Base-by-base conservation (phyloP, 2,113 vertebrate genomes). In the Mormyrus lacerda region DNA sequence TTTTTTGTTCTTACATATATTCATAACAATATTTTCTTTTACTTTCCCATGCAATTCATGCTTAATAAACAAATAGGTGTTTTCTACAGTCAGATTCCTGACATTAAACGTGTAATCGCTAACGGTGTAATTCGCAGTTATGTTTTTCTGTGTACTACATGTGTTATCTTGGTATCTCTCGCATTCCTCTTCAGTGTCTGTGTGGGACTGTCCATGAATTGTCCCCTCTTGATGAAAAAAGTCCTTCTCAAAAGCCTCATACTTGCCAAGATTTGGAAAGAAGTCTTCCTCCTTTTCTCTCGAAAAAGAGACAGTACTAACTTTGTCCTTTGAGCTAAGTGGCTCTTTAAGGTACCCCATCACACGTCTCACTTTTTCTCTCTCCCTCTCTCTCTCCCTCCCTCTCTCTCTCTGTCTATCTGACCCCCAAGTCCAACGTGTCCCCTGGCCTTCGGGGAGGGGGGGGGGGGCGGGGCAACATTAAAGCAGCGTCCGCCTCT, bases 1-100 rank as follows among this genome's bases (percentile, higher is more conserved):
- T 94, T 92, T 88, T 90, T 88, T 42, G 73, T 94, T 89, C 88
- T 94, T 94, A 87, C 90, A 92, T 92, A 94, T 94, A 93, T 93
- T 96, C 94, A 94, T 92, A 94, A 96, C 95, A 96, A 93, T 95
- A 93, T 91, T 95, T 93, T 87, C 93, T 91, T 89, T 92, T 92
- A 47, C 79, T 89, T 95, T 93, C 95, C 96, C 96, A 97, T 98
- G 96, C 97, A 97, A 95, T 93, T 96, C 97, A 97, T 97, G 96
- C 96, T 96, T 89, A 96, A 95, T 92, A 92, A 96, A 96, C 93
- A 48, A 93, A 92, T 92, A 53, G 27, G 48, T 50, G 24, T 51
- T 11, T 94, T 96, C 95, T 96, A 96, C 94, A 95, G 94, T 95
- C 95, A 85, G 93, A 84, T 90, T 48, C 88, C 91, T 89, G 88